These are phyloP conservation scores for Nomada fabriciana DNA, from an alignment of 2,888 invertebrate species.

Conservation along the genomic window DNA sequence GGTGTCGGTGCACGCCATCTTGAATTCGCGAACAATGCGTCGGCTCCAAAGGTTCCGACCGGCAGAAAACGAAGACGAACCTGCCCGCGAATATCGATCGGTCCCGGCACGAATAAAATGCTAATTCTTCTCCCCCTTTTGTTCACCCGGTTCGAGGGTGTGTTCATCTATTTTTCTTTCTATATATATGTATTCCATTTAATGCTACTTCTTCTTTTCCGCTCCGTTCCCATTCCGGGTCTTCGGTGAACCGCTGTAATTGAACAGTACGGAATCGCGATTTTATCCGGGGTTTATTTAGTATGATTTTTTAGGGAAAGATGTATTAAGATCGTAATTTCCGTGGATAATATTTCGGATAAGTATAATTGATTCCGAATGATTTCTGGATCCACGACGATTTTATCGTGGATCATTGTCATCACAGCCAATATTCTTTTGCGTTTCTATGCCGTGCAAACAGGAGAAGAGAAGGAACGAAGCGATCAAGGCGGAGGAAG, in stretches of 20 bases:
- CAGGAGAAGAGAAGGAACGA: neutral
- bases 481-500: conserved; percentile 8
- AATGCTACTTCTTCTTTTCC: neutral
- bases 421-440: conserved; percentile 20
- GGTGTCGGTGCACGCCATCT: conserved; percentile 65
- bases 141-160: neutral
- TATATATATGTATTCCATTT: neutral
- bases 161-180: neutral
- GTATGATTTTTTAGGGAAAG: no score
- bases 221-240: neutral
- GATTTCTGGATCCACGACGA: no score
- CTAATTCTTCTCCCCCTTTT: conserved; percentile 53
- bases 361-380: no score
- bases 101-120: conserved; percentile 63
- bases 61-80: conserved; percentile 67
- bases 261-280: conserved; percentile 4
- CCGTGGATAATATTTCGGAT: no score
- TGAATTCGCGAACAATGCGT: conserved; percentile 71
- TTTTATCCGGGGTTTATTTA: neutral
- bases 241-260: neutral
- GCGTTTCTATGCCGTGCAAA: conserved; percentile 4
- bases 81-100: conserved; percentile 66
- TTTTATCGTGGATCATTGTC: conserved; percentile 11
- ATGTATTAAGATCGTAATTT: no score
- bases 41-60: conserved; percentile 61